A percentile compares a stretch with the other conserved stretches of the same genome.
phyloP scores from a whole-genome alignment of 2,113 vertebrate genomes.

The Accipiter cooperii region DNA sequence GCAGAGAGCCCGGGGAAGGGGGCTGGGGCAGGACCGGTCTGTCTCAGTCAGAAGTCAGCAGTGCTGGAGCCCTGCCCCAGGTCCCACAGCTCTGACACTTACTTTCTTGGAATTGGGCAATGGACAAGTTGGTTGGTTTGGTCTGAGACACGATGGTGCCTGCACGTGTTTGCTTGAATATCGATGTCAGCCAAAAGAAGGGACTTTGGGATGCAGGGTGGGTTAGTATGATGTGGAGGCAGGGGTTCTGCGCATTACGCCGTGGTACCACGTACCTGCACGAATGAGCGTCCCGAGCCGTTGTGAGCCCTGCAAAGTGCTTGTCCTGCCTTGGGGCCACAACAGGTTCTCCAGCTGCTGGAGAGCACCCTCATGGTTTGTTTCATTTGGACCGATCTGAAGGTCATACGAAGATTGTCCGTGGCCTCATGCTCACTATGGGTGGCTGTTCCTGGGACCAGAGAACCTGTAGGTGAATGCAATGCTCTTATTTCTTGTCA shows the following conservation, averaged over 20 bases:
- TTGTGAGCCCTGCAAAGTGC: background rate
- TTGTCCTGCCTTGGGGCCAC: background rate
- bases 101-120: background rate
- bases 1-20: background rate
- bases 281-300: fast-evolving
- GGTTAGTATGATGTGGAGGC: background rate
- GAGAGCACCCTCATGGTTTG: background rate
- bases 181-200: fast-evolving
- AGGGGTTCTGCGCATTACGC: fast-evolving
- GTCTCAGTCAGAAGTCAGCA: background rate
- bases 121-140: background rate
- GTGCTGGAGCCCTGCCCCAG: background rate
- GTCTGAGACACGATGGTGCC: background rate
- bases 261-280: fast-evolving
- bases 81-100: fast-evolving
- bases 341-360: background rate
- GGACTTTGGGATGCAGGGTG: background rate
- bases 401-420: background rate
- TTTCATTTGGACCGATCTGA: fast-evolving
- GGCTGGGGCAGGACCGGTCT: background rate
- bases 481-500: background rate
- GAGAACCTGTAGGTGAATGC: background rate
- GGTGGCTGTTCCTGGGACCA: background rate
- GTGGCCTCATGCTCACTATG: background rate
- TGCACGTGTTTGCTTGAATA: fast-evolving